Evolutionary conservation across 2,888 invertebrate genomes (phyloP).

Genomic region (Linnaemya vulpina): DNA sequence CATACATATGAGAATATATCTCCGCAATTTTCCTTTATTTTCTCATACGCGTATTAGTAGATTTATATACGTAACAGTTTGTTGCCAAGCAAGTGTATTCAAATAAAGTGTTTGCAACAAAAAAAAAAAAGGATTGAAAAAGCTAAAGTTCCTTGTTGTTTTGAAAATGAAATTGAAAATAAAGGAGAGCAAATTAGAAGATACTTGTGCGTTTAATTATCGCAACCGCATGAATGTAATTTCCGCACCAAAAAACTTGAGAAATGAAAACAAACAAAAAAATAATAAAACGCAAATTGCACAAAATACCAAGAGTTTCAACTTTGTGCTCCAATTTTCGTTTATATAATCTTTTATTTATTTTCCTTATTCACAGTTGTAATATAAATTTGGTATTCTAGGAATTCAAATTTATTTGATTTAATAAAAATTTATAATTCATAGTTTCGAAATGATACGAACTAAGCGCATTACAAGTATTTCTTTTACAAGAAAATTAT

Average conservation of each 20-base stretch:
- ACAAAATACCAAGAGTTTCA: conserved; percentile 45
- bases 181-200: conserved; percentile 73
- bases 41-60: neutral
- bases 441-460: neutral
- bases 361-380: conserved; percentile 7
- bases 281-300: conserved; percentile 38
- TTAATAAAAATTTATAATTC: neutral
- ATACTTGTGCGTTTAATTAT: conserved; percentile 78
- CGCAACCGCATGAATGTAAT: conserved; percentile 79
- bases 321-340: neutral
- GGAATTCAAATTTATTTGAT: neutral
- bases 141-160: conserved; percentile 54
- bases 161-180: conserved; percentile 57
- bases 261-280: conserved; percentile 39
- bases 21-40: conserved; percentile 8
- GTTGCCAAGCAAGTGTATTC: conserved; percentile 12
- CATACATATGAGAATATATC: conserved; percentile 23
- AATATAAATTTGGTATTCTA: neutral
- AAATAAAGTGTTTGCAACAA: conserved; percentile 30
- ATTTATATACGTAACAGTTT: conserved; percentile 3
- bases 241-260: conserved; percentile 73
- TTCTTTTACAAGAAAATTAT: no score
- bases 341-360: neutral
- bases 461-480: neutral
- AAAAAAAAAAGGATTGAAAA: neutral